Percentiles rank a stretch among this genome's conserved stretches.
These are phyloP conservation scores for Parnassius apollo DNA, from an alignment of 2,888 invertebrate species.

Conservation along the genomic window DNA sequence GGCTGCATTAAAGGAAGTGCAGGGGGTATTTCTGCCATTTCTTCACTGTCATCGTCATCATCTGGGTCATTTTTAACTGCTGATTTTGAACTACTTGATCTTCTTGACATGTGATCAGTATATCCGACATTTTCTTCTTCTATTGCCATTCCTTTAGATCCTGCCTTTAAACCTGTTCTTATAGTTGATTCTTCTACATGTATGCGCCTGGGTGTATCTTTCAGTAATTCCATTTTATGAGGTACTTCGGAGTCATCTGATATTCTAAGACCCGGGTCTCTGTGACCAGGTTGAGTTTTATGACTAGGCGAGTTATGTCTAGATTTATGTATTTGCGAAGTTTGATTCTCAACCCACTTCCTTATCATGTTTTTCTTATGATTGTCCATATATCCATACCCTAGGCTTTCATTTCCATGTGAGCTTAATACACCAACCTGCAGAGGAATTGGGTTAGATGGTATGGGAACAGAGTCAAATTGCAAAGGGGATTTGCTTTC, in stretches of 20 bases:
- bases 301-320: constrained; percentile 80
- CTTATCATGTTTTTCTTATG: constrained; percentile 96
- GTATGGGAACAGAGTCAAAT: constrained; percentile 82
- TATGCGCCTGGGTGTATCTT: constrained; percentile 78
- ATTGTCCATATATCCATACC: constrained; percentile 95
- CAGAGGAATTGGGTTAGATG: constrained; percentile 66
- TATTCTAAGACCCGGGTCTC: constrained; percentile 50
- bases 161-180: constrained; percentile 82
- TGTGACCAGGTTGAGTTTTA: constrained; percentile 49
- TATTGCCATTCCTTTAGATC: constrained; percentile 71
- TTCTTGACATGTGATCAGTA: constrained; percentile 54
- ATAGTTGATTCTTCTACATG: constrained; percentile 82
- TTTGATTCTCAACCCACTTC: constrained; percentile 96
- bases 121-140: constrained; percentile 72
- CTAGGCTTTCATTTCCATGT: constrained; percentile 75
- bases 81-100: constrained; percentile 48
- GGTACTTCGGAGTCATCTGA: constrained; percentile 53
- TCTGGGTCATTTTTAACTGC: constrained; percentile 76
- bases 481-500: constrained; percentile 73
- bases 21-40: constrained; percentile 89
- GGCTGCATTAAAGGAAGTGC: constrained; percentile 90
- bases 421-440: constrained; percentile 69
- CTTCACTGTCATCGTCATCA: constrained; percentile 90
- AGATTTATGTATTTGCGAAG: constrained; percentile 88
- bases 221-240: constrained; percentile 71